Evolutionary conservation across 1,140 invertebrate species (phyloP), one percentile per base, ranked within the genome.

Genomic region (Eueides isabella): DNA sequence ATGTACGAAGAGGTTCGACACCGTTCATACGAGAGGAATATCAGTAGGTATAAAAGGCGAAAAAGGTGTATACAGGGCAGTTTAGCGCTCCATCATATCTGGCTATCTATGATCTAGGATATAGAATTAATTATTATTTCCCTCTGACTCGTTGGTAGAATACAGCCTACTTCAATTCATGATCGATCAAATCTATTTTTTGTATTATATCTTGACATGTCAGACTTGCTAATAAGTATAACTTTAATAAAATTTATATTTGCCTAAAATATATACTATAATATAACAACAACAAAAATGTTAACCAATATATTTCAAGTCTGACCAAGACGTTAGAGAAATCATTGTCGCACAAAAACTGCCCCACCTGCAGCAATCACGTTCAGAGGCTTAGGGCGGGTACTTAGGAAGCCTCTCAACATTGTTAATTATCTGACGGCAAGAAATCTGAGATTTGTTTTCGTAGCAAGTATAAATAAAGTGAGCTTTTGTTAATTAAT

Each of bases 321-420:
- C 29, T 66, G 71, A 67, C 78, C 80, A 80, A 72, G 72, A 77
- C 70, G 73, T 85, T 82, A 79, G 78, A 75, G 75, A 79, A 80
- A 83, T 85, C 80, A 81, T 77, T 79, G 75, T 67, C 71, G 74
- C 69, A 72, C 81, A 85, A 87, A 86, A 88, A 90, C 77, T 80
- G 77, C 81, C 84, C 80, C 82, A 85, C 86, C 81, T 86, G 79
- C 81, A 85, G 79, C 76, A 81, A 83, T 81, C 80, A 85, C 84
- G 80, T 84, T 71, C 77, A 64, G 67, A 64, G 35, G 66, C 61
- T 69, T 16, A 71, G 62, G 68, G 74, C 78, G 75, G 72, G 31
- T 70, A 73, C 75, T 73, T 67, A 74, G 72, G 78, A 84, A 77
- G 71, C 78, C 80, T 70, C 77, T 74, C 80, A 78, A 79, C 77